Conservation (phyloP, 2,797 vertebrate genomes). For the Staurois parvus region DNA sequence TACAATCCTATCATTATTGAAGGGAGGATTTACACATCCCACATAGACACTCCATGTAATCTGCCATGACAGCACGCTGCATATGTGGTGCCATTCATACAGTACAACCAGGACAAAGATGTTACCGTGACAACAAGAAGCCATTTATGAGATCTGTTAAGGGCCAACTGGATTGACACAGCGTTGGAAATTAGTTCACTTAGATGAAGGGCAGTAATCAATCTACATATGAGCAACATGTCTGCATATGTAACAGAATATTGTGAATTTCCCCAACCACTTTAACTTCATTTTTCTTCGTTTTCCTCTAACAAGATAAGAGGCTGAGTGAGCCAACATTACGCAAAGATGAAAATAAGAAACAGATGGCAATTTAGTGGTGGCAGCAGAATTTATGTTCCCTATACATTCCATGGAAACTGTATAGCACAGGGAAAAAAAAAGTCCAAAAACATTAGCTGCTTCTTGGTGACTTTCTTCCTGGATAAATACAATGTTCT, state of each 20-base stretch:
- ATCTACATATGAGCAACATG: not conserved
- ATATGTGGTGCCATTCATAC: not conserved
- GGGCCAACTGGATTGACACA: no score
- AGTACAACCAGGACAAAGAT: not conserved
- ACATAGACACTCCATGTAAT: not conserved
- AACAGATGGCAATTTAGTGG: conserved; percentile 8
- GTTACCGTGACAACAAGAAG: not conserved
- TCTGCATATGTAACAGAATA: not conserved
- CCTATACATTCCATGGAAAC: not conserved
- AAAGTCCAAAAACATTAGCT: not conserved
- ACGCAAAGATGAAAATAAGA: not conserved
- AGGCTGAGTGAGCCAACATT: not conserved
- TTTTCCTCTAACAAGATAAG: not conserved
- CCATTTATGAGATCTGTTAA: not conserved
- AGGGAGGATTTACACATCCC: no score
- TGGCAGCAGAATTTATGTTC: not conserved
- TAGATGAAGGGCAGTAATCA: no score
- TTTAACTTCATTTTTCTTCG: not conserved
- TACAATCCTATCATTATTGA: no score
- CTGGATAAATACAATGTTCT: not conserved
- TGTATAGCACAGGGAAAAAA: not conserved
- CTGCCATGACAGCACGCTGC: no score
- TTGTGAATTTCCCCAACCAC: not conserved
- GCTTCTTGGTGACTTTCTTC: not conserved
- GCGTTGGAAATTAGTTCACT: no score